These are phyloP conservation scores for Rhyacophila brunnea DNA, from an alignment of 1,140 invertebrate genomes.

Conservation along the genomic window DNA sequence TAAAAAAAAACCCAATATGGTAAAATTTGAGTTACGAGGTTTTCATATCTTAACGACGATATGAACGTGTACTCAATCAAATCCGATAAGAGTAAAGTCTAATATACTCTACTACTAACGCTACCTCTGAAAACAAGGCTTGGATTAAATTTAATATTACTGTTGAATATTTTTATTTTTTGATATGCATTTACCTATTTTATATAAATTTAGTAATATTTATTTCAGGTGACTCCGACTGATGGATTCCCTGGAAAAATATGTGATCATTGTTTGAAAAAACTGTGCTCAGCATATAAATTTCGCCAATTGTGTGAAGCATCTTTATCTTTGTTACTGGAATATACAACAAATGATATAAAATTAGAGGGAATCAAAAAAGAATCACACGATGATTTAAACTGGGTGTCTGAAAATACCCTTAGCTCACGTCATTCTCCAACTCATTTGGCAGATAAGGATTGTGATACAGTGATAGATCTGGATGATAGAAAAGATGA, in stretches of 20 bases:
- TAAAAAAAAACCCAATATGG: too few relatives aligned
- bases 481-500: neutral
- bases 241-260: slow-evolving; percentile 34
- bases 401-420: too few relatives aligned
- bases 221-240: slow-evolving; percentile 1
- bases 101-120: too few relatives aligned
- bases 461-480: neutral
- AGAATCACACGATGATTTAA: slow-evolving; percentile 20
- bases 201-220: neutral
- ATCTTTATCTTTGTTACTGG: slow-evolving; percentile 21
- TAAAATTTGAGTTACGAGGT: too few relatives aligned
- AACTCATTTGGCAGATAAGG: neutral
- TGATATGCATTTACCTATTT: too few relatives aligned
- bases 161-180: too few relatives aligned
- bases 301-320: slow-evolving; percentile 36
- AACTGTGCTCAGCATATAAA: slow-evolving; percentile 36
- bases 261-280: slow-evolving; percentile 36
- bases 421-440: too few relatives aligned
- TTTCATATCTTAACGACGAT: too few relatives aligned
- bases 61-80: too few relatives aligned
- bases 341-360: slow-evolving; percentile 15
- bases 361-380: slow-evolving; percentile 19
- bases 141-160: too few relatives aligned
- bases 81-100: too few relatives aligned
- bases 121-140: too few relatives aligned